Percentiles rank a stretch among this genome's conserved stretches.
phyloP scores from a whole-genome alignment of 2,888 invertebrate genomes.

The Drosophila anceps region DNA sequence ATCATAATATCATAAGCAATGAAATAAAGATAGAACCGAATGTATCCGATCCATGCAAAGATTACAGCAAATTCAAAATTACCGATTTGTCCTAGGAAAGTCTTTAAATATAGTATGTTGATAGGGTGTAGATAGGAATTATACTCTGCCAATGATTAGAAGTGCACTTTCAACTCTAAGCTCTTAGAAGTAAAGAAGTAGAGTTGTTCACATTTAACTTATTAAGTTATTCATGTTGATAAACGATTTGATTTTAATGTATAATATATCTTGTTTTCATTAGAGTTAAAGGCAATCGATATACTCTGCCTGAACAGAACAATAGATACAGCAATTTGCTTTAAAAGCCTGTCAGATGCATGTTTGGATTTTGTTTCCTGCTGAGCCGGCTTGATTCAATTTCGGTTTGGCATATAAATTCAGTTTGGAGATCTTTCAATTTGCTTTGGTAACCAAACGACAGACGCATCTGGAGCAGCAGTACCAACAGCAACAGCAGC shows the following conservation, averaged over 20 bases:
- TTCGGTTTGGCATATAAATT: constrained; percentile 47
- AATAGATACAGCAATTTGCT: constrained; percentile 5
- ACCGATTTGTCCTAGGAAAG: too few species aligned
- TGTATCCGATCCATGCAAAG: background rate
- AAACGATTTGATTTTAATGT: background rate
- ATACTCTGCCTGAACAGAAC: background rate
- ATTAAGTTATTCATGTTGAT: background rate
- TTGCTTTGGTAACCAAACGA: constrained; percentile 34
- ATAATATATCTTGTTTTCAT: background rate
- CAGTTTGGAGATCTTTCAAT: constrained; percentile 44
- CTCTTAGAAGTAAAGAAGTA: too few species aligned
- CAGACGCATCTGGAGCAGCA: constrained; percentile 12
- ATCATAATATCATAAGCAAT: background rate
- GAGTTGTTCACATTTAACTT: background rate
- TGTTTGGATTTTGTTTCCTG: constrained; percentile 19
- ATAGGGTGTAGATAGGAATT: background rate
- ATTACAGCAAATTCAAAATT: background rate
- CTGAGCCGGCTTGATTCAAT: constrained; percentile 34
- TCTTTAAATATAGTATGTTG: too few species aligned
- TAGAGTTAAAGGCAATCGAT: background rate
- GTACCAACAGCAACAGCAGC: background rate
- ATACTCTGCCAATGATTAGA: background rate
- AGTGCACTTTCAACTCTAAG: background rate
- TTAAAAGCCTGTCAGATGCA: constrained; percentile 26
- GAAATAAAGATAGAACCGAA: background rate